Conservation (phyloP, 2,113 vertebrate species). For the Strigops habroptila region DNA sequence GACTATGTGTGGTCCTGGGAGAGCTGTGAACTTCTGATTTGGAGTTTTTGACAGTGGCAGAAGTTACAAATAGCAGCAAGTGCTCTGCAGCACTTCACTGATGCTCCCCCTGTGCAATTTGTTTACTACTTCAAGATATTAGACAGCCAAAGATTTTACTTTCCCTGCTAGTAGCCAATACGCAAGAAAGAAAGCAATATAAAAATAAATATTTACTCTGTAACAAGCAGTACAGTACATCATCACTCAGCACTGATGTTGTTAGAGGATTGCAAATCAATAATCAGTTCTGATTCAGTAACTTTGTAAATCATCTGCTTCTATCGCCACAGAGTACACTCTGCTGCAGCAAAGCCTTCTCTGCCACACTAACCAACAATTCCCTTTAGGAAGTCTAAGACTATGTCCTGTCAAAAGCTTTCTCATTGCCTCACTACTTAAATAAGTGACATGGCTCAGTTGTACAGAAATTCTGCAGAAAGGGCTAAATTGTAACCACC, state of each 20-base stretch:
- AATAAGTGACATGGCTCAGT: background rate
- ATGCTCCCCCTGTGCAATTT: constrained; percentile 32
- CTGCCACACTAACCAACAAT: background rate
- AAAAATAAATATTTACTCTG: constrained; percentile 74
- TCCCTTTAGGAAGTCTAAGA: background rate
- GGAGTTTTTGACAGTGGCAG: background rate
- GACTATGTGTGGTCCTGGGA: background rate
- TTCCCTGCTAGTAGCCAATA: constrained; percentile 66
- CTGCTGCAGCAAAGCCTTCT: constrained; percentile 12
- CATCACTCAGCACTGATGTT: constrained; percentile 60
- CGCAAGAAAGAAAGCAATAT: constrained; percentile 71
- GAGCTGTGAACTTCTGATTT: constrained; percentile 30
- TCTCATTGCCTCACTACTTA: constrained; percentile 24
- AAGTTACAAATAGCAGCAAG: constrained; percentile 62
- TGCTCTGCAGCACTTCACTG: constrained; percentile 5
- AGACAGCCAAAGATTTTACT: constrained; percentile 61
- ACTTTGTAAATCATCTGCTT: constrained; percentile 65
- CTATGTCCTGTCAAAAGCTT: background rate
- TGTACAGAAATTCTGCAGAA: background rate
- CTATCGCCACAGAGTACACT: constrained; percentile 33
- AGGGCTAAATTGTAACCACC: background rate
- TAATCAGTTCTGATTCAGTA: constrained; percentile 69
- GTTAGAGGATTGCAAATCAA: constrained; percentile 72
- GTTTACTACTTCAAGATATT: constrained; percentile 54
- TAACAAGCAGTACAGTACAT: constrained; percentile 70